Conservation (phyloP, 2,888 invertebrate species). For the Dryocosmus kuriphilus region DNA sequence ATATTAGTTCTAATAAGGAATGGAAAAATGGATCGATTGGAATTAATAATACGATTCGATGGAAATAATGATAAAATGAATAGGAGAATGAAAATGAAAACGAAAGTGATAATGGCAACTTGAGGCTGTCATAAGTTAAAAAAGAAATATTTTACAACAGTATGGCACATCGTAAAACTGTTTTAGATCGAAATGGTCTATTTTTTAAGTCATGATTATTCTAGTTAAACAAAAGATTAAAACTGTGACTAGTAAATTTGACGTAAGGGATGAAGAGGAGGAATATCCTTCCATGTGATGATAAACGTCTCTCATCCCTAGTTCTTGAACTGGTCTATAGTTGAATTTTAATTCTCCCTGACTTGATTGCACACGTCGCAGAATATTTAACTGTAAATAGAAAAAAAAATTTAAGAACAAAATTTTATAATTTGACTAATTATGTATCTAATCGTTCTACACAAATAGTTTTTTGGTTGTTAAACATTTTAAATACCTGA, state of each 20-base stretch:
- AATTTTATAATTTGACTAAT: not conserved
- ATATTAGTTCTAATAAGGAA: not conserved
- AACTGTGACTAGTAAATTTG: slow-evolving; percentile 41
- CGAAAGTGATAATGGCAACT: not conserved
- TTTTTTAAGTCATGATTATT: not conserved
- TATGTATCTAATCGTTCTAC: not conserved
- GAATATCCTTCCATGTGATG: slow-evolving; percentile 64
- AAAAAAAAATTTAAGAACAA: not conserved
- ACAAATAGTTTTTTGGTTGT: not conserved
- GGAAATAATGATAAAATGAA: not conserved
- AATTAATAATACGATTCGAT: not conserved
- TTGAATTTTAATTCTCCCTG: slow-evolving; percentile 70
- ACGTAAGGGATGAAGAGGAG: slow-evolving; percentile 34
- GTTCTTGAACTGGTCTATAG: slow-evolving; percentile 77
- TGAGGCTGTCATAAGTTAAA: slow-evolving; percentile 41
- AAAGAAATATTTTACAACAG: slow-evolving; percentile 40
- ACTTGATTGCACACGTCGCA: slow-evolving; percentile 55
- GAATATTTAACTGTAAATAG: slow-evolving; percentile 61
- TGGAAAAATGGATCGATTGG: not conserved
- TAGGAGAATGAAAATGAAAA: not conserved
- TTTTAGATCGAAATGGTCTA: not conserved
- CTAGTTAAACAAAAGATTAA: slow-evolving; percentile 31
- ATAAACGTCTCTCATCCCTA: slow-evolving; percentile 63
- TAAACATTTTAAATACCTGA: slow-evolving; percentile 76
- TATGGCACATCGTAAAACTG: slow-evolving; percentile 2